Conservation (phyloP, 2,797 vertebrate genomes). For the Pygocentrus nattereri region DNA sequence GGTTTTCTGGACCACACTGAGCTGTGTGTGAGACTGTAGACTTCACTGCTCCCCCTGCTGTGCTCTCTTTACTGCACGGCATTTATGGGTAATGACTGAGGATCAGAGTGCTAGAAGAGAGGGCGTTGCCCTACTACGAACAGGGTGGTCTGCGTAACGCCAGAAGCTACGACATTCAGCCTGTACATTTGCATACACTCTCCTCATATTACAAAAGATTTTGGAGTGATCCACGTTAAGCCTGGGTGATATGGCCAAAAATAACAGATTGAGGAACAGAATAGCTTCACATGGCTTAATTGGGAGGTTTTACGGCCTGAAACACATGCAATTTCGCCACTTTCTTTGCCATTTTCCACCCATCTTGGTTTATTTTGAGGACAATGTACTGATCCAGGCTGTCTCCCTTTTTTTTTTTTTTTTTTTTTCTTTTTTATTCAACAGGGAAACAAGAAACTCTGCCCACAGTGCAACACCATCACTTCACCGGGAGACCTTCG, state of each 20-base stretch:
- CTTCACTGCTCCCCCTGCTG: slow-evolving; percentile 14
- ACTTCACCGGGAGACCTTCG: slow-evolving; percentile 97
- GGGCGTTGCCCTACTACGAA: slow-evolving; percentile 23
- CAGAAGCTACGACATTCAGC: background rate
- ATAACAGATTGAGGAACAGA: background rate
- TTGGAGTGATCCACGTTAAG: background rate
- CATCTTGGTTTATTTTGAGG: background rate
- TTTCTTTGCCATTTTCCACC: background rate
- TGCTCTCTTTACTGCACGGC: slow-evolving; percentile 66
- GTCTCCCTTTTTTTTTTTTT: background rate
- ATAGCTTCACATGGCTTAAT: background rate
- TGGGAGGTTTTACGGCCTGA: too few species aligned
- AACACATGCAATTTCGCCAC: too few species aligned
- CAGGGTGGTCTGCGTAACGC: slow-evolving; percentile 25
- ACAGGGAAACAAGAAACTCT: slow-evolving; percentile 99
- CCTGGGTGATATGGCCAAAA: background rate
- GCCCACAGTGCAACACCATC: slow-evolving; percentile 99
- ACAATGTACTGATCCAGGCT: background rate
- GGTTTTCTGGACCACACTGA: background rate
- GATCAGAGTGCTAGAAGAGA: slow-evolving; percentile 59
- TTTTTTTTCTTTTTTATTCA: slow-evolving; percentile 34
- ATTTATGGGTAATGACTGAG: slow-evolving; percentile 71
- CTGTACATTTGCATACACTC: background rate
- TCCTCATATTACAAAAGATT: background rate
- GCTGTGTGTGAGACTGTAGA: slow-evolving; percentile 15